Base-by-base conservation (phyloP, 1,140 invertebrate genomes). In the Lethocerus indicus region DNA sequence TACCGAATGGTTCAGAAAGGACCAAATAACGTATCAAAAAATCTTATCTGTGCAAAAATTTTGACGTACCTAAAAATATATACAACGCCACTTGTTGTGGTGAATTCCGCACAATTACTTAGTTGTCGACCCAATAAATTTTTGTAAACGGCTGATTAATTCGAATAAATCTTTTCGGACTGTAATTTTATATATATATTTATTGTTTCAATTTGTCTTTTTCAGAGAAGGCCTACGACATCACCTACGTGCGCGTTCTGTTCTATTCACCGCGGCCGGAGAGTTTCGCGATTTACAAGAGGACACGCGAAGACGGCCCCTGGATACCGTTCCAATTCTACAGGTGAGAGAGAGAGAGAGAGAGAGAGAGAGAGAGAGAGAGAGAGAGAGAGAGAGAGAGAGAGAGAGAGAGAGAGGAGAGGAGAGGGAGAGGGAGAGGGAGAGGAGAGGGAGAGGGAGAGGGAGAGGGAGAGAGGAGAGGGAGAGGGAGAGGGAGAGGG, bases 301-400 rank as follows among this genome's bases (percentile, higher is more conserved):
- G 86, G 49, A 78, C 74, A 5, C 69, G 70, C 28, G 81, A 91
- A 59, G 76, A 81, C 48, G 78, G 77, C 1, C 69, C 75, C 2
- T 98, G 94, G 95, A 76, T 84, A 50, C 91, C 94, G 0, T 98
- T 89, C 70, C 94, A 98, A 64, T 98, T 82, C 67, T 99, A 96
- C 71, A 87, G 83, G 71, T 80, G 7, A n/a, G n/a, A n/a, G n/a
- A n/a, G n/a, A n/a, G 7, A 9, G 7, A n/a, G 29, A 32, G 29
- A 32, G 29, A n/a, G 29, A n/a, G n/a, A 32, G 29, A 7, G 29
- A 9, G n/a, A n/a, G 29, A n/a, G 29, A 32, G 29, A 9, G 29
- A 7, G 7, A n/a, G 29, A 32, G 29, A 32, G n/a, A n/a, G 7
- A 32, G n/a, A 32, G 29, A n/a, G 7, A n/a, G n/a, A 32, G 29